Conservation (phyloP, 1,140 invertebrate species). For the Meloidogyne hapla region DNA sequence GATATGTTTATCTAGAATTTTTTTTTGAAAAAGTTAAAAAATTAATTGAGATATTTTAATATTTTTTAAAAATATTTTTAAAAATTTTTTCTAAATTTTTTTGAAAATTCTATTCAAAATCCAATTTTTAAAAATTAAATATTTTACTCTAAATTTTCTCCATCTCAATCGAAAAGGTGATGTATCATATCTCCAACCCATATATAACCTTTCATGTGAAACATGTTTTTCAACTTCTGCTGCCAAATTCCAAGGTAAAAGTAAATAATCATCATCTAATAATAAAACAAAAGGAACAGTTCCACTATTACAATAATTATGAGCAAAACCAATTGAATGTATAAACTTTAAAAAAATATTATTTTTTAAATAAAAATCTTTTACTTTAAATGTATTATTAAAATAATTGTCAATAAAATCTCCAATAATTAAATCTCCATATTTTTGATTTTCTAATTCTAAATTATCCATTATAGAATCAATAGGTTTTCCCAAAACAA, state of each 20-base stretch:
- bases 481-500: conserved; percentile 48
- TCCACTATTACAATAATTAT: conserved; percentile 36
- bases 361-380: not conserved
- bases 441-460: conserved; percentile 30
- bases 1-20: conserved; percentile 15
- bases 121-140: not conserved
- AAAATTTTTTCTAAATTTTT: no score
- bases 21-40: not conserved
- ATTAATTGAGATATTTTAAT: no score
- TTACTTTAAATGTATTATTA: conserved; percentile 58
- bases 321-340: conserved; percentile 44
- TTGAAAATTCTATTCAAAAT: not conserved
- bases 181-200: conserved; percentile 54
- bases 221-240: conserved; percentile 26
- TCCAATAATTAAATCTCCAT: conserved; percentile 49
- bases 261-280: conserved; percentile 60
- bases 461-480: conserved; percentile 7
- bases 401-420: conserved; percentile 54
- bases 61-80: no score
- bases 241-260: conserved; percentile 49
- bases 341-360: conserved; percentile 42
- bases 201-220: conserved; percentile 43
- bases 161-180: conserved; percentile 53
- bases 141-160: conserved; percentile 50
- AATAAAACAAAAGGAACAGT: conserved; percentile 48